These are phyloP conservation scores for Drosophila maculinotata DNA, from an alignment of 2,888 invertebrate species.

Conservation along the genomic window DNA sequence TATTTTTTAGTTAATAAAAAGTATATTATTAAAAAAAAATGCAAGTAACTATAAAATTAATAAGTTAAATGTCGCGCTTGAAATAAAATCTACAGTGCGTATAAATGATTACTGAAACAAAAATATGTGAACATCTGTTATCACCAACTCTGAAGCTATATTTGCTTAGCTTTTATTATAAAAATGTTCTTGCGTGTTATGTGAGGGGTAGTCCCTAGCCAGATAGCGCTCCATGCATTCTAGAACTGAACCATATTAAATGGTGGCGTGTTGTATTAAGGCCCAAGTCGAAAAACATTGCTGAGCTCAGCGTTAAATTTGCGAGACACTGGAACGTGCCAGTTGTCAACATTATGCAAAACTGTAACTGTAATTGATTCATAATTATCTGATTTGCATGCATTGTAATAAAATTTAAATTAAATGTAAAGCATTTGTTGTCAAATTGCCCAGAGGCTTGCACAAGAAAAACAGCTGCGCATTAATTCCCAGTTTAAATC, in stretches of 20 bases:
- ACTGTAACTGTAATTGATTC: constrained; percentile 65
- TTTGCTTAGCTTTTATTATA: background rate
- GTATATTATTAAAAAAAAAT: no score
- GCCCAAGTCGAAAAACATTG: constrained; percentile 27
- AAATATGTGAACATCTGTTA: background rate
- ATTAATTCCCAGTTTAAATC: constrained; percentile 9
- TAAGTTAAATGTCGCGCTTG: background rate
- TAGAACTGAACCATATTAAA: constrained; percentile 18
- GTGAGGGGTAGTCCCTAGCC: constrained; percentile 1
- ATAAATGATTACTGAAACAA: background rate
- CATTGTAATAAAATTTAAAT: constrained; percentile 1
- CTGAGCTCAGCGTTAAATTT: constrained; percentile 54
- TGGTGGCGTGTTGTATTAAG: constrained; percentile 29
- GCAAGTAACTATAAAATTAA: no score
- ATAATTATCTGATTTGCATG: constrained; percentile 44
- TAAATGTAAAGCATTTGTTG: constrained; percentile 10
- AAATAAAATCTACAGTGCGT: background rate
- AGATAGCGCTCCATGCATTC: constrained; percentile 16
- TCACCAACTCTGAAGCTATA: background rate
- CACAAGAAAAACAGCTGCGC: constrained; percentile 3
- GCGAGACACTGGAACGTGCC: constrained; percentile 68
- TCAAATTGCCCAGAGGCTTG: background rate
- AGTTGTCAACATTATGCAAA: constrained; percentile 48
- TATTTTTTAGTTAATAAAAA: no score
- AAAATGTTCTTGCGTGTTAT: background rate